Conservation (phyloP, 2,797 vertebrate species). For the Arctocebus calabarensis region DNA sequence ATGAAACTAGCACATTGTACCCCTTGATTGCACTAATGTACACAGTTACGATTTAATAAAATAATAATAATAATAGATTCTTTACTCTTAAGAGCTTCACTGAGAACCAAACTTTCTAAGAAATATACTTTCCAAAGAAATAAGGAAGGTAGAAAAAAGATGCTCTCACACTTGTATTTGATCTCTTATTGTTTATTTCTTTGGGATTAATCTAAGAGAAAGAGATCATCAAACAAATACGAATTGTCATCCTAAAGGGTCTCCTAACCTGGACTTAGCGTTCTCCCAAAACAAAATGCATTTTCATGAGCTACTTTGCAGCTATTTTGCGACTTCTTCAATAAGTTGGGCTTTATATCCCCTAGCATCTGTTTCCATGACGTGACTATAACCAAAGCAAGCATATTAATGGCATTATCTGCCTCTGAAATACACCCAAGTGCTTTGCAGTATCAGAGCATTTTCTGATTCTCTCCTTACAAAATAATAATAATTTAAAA, state of each 20-base stretch:
- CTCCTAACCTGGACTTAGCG: background rate
- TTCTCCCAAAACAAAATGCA: background rate
- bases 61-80: background rate
- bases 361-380: background rate
- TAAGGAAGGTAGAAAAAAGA: background rate
- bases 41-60: no score
- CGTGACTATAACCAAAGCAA: background rate
- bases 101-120: background rate
- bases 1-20: no score
- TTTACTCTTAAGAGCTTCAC: background rate
- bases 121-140: background rate
- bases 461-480: constrained; percentile 12
- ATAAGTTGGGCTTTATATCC: background rate
- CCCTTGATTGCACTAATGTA: no score
- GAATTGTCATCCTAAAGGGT: background rate
- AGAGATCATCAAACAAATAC: background rate
- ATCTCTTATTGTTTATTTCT: background rate
- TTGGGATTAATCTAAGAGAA: background rate
- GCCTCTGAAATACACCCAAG: background rate
- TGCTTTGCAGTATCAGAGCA: background rate
- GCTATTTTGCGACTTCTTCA: background rate
- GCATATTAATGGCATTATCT: background rate
- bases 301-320: background rate
- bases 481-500: constrained; percentile 64
- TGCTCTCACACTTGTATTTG: background rate